Conservation (phyloP, 2,113 vertebrate genomes). For the Verasper variegatus region DNA sequence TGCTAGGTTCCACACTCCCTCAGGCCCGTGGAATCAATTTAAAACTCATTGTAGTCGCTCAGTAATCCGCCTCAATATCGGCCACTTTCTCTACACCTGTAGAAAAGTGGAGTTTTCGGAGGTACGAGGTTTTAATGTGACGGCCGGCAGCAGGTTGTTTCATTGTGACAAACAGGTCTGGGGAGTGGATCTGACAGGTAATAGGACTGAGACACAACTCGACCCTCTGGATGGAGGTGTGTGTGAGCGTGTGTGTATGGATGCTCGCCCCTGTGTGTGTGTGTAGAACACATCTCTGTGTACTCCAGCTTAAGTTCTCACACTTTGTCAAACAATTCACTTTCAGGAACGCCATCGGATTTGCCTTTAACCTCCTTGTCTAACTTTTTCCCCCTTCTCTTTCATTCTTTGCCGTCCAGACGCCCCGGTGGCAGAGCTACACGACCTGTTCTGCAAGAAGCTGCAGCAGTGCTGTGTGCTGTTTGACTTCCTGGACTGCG, state of each 20-base stretch:
- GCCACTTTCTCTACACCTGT: conserved; percentile 10
- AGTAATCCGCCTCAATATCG: conserved; percentile 19
- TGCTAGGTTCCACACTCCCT: background rate
- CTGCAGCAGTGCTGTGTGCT: conserved; percentile 93
- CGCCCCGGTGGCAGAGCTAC: conserved; percentile 89
- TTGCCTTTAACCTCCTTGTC: conserved; percentile 17
- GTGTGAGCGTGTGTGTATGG: conserved; percentile 9
- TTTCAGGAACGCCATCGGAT: background rate
- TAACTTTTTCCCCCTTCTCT: conserved; percentile 9
- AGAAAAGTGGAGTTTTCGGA: conserved; percentile 32
- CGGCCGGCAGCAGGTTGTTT: conserved; percentile 45
- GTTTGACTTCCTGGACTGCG: conserved; percentile 95
- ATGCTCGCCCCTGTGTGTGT: conserved; percentile 21
- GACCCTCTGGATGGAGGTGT: conserved; percentile 34
- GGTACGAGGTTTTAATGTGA: conserved; percentile 36
- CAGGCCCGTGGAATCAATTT: conserved; percentile 28
- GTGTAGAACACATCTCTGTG: background rate
- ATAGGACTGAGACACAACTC: conserved; percentile 55
- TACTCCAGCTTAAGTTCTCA: conserved; percentile 3
- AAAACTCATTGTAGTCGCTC: conserved; percentile 9
- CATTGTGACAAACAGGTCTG: conserved; percentile 49
- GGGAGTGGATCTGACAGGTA: conserved; percentile 57
- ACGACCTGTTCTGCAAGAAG: conserved; percentile 94
- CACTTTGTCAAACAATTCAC: background rate
- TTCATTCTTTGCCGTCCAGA: conserved; percentile 65